phyloP scores from a whole-genome alignment of 2,888 invertebrate genomes.

The Pachycephus smyrnensis region DNA sequence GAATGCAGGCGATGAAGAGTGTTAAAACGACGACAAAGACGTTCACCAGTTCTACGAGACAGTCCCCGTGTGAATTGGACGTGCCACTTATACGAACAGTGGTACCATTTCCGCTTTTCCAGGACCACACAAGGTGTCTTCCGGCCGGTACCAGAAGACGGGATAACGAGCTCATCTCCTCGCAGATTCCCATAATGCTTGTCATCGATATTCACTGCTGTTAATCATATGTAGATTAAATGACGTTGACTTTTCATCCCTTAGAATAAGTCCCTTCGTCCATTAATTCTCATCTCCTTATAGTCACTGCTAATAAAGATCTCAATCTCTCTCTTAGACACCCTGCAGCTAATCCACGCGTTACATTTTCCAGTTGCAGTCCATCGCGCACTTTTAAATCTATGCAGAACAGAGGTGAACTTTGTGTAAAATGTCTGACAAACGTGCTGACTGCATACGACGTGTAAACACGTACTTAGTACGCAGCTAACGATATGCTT shows the following conservation, averaged over 20 bases:
- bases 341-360: not conserved
- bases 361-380: not conserved
- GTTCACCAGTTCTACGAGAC: slow-evolving; percentile 44
- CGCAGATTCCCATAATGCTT: not conserved
- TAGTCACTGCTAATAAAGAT: not conserved
- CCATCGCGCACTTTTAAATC: not conserved
- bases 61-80: slow-evolving; percentile 34
- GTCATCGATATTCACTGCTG: not conserved
- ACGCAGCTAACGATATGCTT: not conserved
- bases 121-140: slow-evolving; percentile 30
- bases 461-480: not conserved
- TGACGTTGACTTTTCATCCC: not conserved
- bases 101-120: slow-evolving; percentile 44
- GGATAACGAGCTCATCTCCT: not conserved
- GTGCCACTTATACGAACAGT: slow-evolving; percentile 34
- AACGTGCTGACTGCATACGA: not conserved
- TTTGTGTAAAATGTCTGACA: not conserved
- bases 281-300: not conserved
- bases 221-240: not conserved
- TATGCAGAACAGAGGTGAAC: not conserved
- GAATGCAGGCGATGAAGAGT: slow-evolving; percentile 26
- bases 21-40: slow-evolving; percentile 31
- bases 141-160: not conserved
- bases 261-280: not conserved
- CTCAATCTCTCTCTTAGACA: not conserved